Conservation (phyloP, 1,140 invertebrate genomes). For the Zaprionus lachaisei region DNA sequence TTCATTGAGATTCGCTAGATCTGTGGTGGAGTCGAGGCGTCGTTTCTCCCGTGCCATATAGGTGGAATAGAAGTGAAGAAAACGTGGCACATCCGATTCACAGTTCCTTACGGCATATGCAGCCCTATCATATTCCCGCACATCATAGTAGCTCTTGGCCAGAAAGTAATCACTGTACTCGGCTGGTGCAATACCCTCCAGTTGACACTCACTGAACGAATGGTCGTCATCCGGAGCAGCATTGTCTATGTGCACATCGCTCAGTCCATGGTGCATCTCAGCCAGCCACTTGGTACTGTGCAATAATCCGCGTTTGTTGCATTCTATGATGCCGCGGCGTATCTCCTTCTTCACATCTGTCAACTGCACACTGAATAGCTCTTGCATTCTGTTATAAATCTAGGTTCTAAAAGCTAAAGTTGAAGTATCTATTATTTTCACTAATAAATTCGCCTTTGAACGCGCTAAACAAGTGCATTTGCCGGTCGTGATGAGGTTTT, state of each 20-base stretch:
- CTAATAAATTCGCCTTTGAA: slow-evolving; percentile 28
- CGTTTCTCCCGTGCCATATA: slow-evolving; percentile 96
- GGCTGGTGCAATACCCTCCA: slow-evolving; percentile 84
- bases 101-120: slow-evolving; percentile 92
- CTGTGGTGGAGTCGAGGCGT: slow-evolving; percentile 92
- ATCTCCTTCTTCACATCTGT: slow-evolving; percentile 78
- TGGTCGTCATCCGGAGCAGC: slow-evolving; percentile 79
- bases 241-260: slow-evolving; percentile 87
- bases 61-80: slow-evolving; percentile 93
- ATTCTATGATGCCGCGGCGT: slow-evolving; percentile 78
- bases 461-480: slow-evolving; percentile 55
- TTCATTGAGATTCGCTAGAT: slow-evolving; percentile 89
- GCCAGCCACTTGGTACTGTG: slow-evolving; percentile 91
- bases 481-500: slow-evolving; percentile 44
- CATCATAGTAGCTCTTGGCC: slow-evolving; percentile 96
- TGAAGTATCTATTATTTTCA: slow-evolving; percentile 1
- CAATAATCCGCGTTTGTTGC: slow-evolving; percentile 76
- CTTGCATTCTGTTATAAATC: slow-evolving; percentile 47
- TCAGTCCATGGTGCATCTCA: slow-evolving; percentile 92
- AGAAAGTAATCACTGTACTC: slow-evolving; percentile 91
- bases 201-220: slow-evolving; percentile 65
- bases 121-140: slow-evolving; percentile 96
- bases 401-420: not conserved
- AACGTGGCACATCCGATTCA: slow-evolving; percentile 88
- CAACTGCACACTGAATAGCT: slow-evolving; percentile 69